Conservation (phyloP, 1,140 invertebrate species). For the Eurosta solidaginis region DNA sequence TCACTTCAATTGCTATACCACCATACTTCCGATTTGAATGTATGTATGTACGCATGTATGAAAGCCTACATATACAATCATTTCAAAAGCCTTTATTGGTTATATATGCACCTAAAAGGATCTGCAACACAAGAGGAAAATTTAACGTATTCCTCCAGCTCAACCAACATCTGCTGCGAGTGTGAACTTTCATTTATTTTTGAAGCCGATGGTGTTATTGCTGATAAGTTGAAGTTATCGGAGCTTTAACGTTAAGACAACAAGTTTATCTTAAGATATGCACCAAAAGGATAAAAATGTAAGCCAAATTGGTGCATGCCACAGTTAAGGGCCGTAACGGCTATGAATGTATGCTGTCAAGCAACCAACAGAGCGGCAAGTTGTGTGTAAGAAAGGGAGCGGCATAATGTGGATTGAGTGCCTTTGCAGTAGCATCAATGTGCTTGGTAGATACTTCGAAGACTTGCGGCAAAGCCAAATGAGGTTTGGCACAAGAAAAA, state of each 20-base stretch:
- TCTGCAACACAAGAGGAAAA: not conserved
- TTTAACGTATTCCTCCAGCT: too few relatives aligned
- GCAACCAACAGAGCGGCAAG: not conserved
- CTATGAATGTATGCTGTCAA: too few relatives aligned
- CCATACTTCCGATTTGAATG: not conserved
- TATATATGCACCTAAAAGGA: not conserved
- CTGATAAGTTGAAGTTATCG: constrained; percentile 2
- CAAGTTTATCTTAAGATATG: not conserved
- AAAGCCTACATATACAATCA: not conserved
- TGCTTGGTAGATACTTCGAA: not conserved
- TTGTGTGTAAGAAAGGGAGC: not conserved
- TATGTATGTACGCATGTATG: not conserved
- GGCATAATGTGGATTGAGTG: not conserved
- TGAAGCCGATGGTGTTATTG: not conserved
- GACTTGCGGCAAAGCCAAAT: not conserved
- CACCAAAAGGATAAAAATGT: not conserved
- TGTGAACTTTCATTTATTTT: not conserved
- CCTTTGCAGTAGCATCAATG: not conserved
- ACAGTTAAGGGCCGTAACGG: too few relatives aligned
- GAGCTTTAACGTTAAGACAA: not conserved
- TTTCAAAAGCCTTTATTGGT: not conserved
- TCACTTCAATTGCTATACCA: not conserved
- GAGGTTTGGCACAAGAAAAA: not conserved
- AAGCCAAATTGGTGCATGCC: not conserved
- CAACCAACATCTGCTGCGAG: not conserved